Evolutionary conservation across 2,797 vertebrate species (phyloP).

Genomic region (Macropodus opercularis): DNA sequence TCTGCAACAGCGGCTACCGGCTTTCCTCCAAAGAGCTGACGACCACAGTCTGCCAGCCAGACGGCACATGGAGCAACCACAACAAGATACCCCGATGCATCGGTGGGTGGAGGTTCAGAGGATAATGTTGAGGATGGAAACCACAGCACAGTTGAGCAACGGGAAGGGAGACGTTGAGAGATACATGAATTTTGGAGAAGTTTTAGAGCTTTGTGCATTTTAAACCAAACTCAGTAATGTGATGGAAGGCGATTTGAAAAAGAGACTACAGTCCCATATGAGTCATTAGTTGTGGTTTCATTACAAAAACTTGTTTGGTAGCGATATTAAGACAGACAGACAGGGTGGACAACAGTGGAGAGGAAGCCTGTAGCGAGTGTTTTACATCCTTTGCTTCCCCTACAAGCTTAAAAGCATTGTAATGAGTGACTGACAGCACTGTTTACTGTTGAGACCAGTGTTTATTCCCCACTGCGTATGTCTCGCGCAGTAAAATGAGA

Average conservation of each 20-base stretch:
- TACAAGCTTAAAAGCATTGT: slow-evolving; percentile 34
- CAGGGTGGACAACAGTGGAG: slow-evolving; percentile 15
- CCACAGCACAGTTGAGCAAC: neutral
- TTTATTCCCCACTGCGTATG: slow-evolving; percentile 48
- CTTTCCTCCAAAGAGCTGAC: slow-evolving; percentile 97
- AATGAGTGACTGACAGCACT: slow-evolving; percentile 56
- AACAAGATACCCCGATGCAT: slow-evolving; percentile 98
- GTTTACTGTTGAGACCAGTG: slow-evolving; percentile 52
- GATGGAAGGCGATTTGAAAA: slow-evolving; percentile 10
- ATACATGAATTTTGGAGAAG: slow-evolving; percentile 2
- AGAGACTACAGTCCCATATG: slow-evolving; percentile 12
- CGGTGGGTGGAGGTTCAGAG: slow-evolving; percentile 74
- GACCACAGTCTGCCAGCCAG: slow-evolving; percentile 93
- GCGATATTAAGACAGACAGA: slow-evolving; percentile 10
- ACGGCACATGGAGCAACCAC: slow-evolving; percentile 97
- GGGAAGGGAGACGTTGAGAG: slow-evolving; percentile 1
- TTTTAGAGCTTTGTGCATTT: slow-evolving; percentile 25
- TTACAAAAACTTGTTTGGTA: slow-evolving; percentile 29
- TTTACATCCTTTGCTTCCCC: slow-evolving; percentile 31
- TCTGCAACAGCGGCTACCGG: slow-evolving; percentile 95
- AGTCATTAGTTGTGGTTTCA: slow-evolving; percentile 8
- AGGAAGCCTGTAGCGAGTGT: slow-evolving; percentile 20
- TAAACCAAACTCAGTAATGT: slow-evolving; percentile 9
- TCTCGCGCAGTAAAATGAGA: slow-evolving; percentile 29
- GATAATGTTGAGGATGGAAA: slow-evolving; percentile 4